Percentiles rank a stretch among this genome's conserved stretches.
phyloP scores from a whole-genome alignment of 2,888 invertebrate species.

The Oscheius onirici region DNA sequence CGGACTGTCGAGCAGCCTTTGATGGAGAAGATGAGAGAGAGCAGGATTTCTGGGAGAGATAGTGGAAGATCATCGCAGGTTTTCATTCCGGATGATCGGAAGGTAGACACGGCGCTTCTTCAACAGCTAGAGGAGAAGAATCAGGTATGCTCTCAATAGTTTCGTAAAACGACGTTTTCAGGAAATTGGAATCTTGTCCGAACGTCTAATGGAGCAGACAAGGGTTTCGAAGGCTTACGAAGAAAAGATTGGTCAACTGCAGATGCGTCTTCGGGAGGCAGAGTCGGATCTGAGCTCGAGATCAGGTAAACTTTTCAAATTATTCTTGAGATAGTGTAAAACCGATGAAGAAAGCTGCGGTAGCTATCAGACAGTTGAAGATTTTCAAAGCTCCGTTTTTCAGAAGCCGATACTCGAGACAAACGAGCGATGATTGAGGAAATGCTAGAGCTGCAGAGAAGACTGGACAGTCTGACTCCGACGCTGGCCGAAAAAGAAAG shows the following conservation, averaged over 20 bases:
- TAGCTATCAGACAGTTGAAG: too few relatives aligned
- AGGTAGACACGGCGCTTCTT: slow-evolving; percentile 34
- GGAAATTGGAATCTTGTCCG: slow-evolving; percentile 34
- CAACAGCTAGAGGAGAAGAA: slow-evolving; percentile 38
- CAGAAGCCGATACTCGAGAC: slow-evolving; percentile 43
- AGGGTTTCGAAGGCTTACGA: slow-evolving; percentile 27
- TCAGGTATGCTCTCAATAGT: slow-evolving; percentile 12
- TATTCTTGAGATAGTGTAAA: background rate
- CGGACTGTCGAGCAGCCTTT: background rate
- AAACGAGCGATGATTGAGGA: slow-evolving; percentile 53
- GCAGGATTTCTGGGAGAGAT: slow-evolving; percentile 3
- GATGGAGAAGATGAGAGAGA: slow-evolving; percentile 1
- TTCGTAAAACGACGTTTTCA: background rate
- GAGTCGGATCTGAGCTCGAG: slow-evolving; percentile 36
- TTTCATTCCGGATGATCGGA: background rate
- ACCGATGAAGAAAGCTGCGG: background rate
- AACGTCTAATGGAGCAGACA: slow-evolving; percentile 34
- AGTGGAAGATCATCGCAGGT: slow-evolving; percentile 19
- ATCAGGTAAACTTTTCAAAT: slow-evolving; percentile 28
- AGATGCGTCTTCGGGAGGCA: slow-evolving; percentile 30
- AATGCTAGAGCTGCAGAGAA: slow-evolving; percentile 51
- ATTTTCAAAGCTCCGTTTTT: background rate
- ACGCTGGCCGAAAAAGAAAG: slow-evolving; percentile 55
- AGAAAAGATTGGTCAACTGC: slow-evolving; percentile 33
- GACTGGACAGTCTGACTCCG: slow-evolving; percentile 57